A percentile compares a stretch with the other conserved stretches of the same genome.
These are phyloP conservation scores for Sicus ferrugineus DNA, from an alignment of 2,888 invertebrate species.

Conservation along the genomic window DNA sequence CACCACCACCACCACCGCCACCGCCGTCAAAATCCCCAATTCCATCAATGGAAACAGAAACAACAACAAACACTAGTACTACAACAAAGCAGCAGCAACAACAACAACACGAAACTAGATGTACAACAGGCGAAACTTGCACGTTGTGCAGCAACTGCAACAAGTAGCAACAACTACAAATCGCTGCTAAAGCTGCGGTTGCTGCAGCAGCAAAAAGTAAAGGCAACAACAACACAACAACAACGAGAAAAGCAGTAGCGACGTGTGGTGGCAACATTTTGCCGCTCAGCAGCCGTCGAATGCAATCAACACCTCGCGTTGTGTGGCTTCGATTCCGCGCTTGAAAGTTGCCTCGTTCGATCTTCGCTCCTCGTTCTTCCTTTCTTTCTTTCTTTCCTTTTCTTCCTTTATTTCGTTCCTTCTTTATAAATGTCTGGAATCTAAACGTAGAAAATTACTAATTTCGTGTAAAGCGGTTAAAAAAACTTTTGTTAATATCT, in stretches of 20 bases:
- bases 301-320: constrained; percentile 16
- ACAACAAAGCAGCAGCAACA: too few species aligned
- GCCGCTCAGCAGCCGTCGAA: not conserved
- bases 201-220: too few species aligned
- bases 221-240: too few species aligned
- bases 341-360: not conserved
- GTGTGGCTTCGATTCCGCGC: constrained; percentile 7
- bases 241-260: too few species aligned
- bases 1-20: too few species aligned
- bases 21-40: too few species aligned
- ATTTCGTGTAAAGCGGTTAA: not conserved
- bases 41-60: too few species aligned
- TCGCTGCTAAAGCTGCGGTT: too few species aligned
- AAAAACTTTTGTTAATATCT: not conserved
- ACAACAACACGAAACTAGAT: constrained; percentile 2
- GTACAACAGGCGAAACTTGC: too few species aligned
- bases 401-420: not conserved
- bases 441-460: not conserved
- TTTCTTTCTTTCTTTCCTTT: not conserved
- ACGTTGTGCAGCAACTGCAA: too few species aligned
- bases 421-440: not conserved
- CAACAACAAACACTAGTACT: too few species aligned
- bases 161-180: too few species aligned
- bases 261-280: not conserved
- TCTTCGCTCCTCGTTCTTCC: not conserved